Conservation (phyloP, 1,140 invertebrate genomes). For the Orius insidiosus region DNA sequence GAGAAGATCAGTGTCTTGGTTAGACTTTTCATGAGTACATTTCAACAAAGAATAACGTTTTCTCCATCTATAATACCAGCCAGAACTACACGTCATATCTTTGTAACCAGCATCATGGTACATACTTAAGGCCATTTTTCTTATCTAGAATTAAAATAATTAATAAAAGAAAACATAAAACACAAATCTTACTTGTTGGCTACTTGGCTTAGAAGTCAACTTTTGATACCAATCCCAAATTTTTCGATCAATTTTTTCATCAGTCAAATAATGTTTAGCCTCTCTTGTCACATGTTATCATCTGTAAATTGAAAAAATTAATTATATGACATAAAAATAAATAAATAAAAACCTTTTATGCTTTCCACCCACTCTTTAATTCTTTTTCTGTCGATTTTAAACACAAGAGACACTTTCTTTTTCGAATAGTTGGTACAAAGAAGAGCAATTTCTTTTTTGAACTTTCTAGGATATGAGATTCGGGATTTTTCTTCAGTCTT, state of each 20-base stretch:
- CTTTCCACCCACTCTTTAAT: constrained; percentile 21
- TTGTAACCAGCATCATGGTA: constrained; percentile 9
- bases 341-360: constrained; percentile 1
- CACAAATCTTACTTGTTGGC: constrained; percentile 10
- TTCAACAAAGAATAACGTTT: constrained; percentile 7
- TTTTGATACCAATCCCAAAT: constrained; percentile 18
- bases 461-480: constrained; percentile 21
- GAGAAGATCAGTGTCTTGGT: constrained; percentile 6
- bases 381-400: constrained; percentile 21
- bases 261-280: constrained; percentile 13
- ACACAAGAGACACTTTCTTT: constrained; percentile 18
- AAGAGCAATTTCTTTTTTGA: constrained; percentile 22
- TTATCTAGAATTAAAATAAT: constrained; percentile 1
- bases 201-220: constrained; percentile 7
- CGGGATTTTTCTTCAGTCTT: constrained; percentile 7
- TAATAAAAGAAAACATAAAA: neutral
- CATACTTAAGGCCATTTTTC: constrained; percentile 6
- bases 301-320: neutral
- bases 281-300: constrained; percentile 3
- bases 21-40: neutral
- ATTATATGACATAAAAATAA: neutral
- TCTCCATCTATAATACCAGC: constrained; percentile 16
- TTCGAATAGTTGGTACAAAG: constrained; percentile 20
- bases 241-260: constrained; percentile 16
- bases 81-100: constrained; percentile 10